phyloP scores from a whole-genome alignment of 1,140 invertebrate genomes.

The Globodera rostochiensis region DNA sequence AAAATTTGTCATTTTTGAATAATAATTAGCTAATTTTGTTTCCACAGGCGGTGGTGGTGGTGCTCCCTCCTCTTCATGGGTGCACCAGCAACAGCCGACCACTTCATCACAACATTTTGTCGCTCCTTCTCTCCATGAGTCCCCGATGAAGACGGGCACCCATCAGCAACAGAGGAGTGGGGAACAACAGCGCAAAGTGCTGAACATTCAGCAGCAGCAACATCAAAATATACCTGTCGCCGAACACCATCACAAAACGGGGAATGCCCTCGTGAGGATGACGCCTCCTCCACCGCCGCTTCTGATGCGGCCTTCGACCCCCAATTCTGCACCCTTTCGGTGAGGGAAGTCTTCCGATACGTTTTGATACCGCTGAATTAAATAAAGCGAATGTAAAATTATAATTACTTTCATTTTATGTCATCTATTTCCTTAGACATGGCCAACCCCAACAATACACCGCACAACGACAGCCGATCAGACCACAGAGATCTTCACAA shows the following conservation, averaged over 20 bases:
- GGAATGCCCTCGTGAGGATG: background rate
- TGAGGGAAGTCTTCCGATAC: too few relatives aligned
- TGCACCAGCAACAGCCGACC: background rate
- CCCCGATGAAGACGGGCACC: too few relatives aligned
- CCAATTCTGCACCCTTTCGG: too few relatives aligned
- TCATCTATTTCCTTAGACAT: too few relatives aligned
- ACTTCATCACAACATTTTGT: background rate
- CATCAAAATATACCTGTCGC: background rate
- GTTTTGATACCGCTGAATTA: too few relatives aligned
- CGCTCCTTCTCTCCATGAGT: background rate
- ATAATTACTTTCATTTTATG: too few relatives aligned
- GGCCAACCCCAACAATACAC: background rate
- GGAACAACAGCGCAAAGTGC: background rate
- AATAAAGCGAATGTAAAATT: too few relatives aligned
- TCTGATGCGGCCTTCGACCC: background rate
- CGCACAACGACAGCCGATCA: background rate
- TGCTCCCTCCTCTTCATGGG: background rate
- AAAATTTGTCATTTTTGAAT: too few relatives aligned
- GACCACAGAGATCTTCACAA: background rate
- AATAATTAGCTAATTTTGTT: too few relatives aligned
- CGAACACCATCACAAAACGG: background rate
- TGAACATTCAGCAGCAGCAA: background rate
- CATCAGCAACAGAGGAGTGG: background rate
- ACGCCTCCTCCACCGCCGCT: background rate
- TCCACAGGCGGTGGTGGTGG: background rate